Base-by-base conservation (phyloP, 2,113 vertebrate species). In the Rhineura floridana region DNA sequence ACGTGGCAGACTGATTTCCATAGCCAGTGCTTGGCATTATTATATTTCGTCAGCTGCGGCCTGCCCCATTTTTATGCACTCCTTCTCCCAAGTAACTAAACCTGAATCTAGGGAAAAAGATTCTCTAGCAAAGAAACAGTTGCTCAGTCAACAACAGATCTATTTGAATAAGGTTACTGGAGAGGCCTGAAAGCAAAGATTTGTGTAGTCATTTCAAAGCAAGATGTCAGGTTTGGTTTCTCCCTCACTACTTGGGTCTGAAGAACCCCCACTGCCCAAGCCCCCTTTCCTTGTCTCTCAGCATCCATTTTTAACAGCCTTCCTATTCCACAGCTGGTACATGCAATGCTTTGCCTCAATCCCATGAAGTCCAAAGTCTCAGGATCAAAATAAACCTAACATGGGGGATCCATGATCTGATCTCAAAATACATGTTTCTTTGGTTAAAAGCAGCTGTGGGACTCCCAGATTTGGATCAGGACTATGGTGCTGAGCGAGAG, bases 11-110 rank as follows among this genome's bases (percentile, higher is more conserved):
- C 79, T 82, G 62, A 86, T 86, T 82, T 83, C 84, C 88, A 83
- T 55, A 76, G 79, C 88, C 88, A 93, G 93, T 95, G 92, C 91
- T 93, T 95, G 93, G 88, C 91, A 89, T 91, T 89, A 91, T 93
- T 91, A 89, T 78, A 89, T 95, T 94, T 93, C 94, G 79, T 97
- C 95, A 96, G 95, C 95, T 96, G 95, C 72, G 92, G 93, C 88
- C 92, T 81, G 93, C 89, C 92, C 89, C 86, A 93, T 94, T 96
- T 95, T 94, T 88, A 70, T 67, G 83, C 78, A 81, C 84, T 50
- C 90, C 46, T 83, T 90, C 85, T 50, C 78, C 33, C 48, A 87
- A 72, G 39, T 73, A 59, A 67, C 42, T 3, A 87, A 84, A 79
- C 59, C 82, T 52, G 70, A 44, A 78, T 83, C 12, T 72, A 3